Evolutionary conservation across 2,113 vertebrate genomes (phyloP).

Genomic region (Gallinago paraguaiae): DNA sequence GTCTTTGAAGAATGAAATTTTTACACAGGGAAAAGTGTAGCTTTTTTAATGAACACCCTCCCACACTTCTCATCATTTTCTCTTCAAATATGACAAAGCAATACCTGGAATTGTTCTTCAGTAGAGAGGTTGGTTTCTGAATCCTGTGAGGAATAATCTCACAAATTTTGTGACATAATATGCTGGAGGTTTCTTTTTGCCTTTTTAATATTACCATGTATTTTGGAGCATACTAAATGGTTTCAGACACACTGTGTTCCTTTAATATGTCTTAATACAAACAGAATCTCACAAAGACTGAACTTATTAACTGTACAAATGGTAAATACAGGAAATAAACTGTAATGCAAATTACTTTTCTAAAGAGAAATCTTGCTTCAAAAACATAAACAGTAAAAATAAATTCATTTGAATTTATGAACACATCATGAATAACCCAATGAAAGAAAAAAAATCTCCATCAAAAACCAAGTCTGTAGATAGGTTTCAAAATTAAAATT

Average conservation of each 20-base stretch:
- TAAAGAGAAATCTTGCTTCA: neutral
- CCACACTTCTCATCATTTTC: neutral
- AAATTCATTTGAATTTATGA: neutral
- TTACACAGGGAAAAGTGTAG: neutral
- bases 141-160: neutral
- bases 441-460: neutral
- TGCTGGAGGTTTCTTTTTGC: neutral
- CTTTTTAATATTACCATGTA: neutral
- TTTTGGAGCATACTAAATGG: neutral
- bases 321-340: neutral
- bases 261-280: neutral
- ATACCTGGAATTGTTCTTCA: neutral
- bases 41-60: neutral
- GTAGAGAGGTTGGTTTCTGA: neutral
- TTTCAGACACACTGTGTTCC: neutral
- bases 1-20: neutral
- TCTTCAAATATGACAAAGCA: neutral
- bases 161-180: neutral
- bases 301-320: neutral
- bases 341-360: neutral
- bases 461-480: neutral
- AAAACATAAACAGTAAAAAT: neutral
- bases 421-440: neutral
- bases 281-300: neutral
- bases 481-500: neutral